These are phyloP conservation scores for Amblyornis subalaris DNA, from an alignment of 2,113 vertebrate species.

Conservation along the genomic window DNA sequence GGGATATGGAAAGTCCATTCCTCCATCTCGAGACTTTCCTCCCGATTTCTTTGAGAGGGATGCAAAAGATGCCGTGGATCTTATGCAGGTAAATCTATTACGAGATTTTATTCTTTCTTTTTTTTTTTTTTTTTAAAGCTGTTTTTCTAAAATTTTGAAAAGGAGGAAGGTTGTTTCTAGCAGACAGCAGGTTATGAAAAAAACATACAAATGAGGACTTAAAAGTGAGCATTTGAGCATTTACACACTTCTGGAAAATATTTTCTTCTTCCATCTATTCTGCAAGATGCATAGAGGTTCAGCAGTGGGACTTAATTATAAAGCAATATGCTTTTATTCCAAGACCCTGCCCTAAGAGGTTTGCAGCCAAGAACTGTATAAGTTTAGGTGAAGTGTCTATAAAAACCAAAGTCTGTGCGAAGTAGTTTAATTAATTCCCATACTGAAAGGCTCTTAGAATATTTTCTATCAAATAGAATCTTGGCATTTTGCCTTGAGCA, in stretches of 20 bases:
- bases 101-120: not conserved
- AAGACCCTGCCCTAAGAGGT: not conserved
- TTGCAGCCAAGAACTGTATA: not conserved
- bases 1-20: conserved; percentile 88
- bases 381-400: not conserved
- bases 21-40: conserved; percentile 85
- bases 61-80: conserved; percentile 85
- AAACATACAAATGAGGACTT: not conserved
- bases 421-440: not conserved
- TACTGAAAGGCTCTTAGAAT: not conserved
- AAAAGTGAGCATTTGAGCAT: not conserved
- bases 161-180: not conserved
- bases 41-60: conserved; percentile 88
- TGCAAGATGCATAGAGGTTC: not conserved
- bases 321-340: not conserved
- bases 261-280: not conserved
- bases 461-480: not conserved
- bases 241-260: not conserved
- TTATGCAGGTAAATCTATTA: conserved; percentile 83
- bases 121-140: not conserved
- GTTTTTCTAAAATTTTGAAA: not conserved
- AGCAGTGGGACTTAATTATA: not conserved
- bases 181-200: not conserved
- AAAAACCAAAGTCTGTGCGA: not conserved
- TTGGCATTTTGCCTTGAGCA: conserved; percentile 4